phyloP scores from a whole-genome alignment of 2,113 vertebrate species.

The Galeopterus variegatus region DNA sequence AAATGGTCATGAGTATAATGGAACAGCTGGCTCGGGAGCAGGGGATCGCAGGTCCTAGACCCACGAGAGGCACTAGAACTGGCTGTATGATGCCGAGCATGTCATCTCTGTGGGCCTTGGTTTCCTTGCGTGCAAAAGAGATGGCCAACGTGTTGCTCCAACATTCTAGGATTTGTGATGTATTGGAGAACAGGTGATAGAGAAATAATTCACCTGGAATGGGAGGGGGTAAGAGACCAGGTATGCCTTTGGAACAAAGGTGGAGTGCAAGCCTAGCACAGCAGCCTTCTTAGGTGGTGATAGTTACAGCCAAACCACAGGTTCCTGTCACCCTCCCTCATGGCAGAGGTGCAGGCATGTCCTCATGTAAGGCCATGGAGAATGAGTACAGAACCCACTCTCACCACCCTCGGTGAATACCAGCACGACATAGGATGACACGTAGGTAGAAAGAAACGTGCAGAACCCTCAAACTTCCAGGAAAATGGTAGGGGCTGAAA shows the following conservation, averaged over 20 bases:
- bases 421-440: neutral
- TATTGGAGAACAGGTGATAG: neutral
- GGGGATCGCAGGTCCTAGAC: rapidly evolving
- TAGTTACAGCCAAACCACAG: neutral
- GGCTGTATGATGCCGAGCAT: neutral
- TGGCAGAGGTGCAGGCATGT: neutral
- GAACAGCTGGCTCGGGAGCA: neutral
- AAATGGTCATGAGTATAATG: neutral
- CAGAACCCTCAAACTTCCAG: neutral
- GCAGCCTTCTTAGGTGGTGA: neutral
- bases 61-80: neutral
- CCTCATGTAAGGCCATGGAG: rapidly evolving
- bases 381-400: neutral
- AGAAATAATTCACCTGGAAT: neutral
- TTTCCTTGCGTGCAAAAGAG: neutral
- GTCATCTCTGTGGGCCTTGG: neutral
- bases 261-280: neutral
- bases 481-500: neutral
- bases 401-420: neutral
- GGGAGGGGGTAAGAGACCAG: neutral
- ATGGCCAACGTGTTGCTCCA: neutral
- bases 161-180: neutral
- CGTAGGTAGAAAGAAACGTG: neutral
- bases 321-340: neutral
- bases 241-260: neutral